Evolutionary conservation across 2,888 invertebrate genomes (phyloP), one percentile per base, ranked within the genome.

Genomic region (Ormyrus nitidulus): DNA sequence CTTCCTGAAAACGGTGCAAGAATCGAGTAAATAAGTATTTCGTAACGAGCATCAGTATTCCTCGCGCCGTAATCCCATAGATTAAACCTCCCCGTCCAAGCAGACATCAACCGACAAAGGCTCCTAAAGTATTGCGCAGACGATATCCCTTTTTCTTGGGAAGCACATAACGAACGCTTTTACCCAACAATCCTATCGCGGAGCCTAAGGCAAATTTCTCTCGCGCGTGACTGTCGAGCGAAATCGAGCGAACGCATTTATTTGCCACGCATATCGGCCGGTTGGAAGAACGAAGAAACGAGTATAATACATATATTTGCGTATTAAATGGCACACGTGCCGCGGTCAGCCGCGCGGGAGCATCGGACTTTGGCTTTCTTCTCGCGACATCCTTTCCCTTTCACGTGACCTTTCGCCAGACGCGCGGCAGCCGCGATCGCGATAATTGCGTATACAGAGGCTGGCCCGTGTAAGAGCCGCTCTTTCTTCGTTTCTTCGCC

Each of bases 381-480:
- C 73, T 68, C 64, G 68, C 72, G 66, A 79, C 68, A 79, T 79
- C 79, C 79, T 79, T 79, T 79, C 79, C 73, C 79, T 79, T 79
- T 79, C 73, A 62, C 73, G 64, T 19, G 19, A 19, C 19, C 19
- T 19, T 19, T 19, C 19, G 19, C 19, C 19, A 19, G 19, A 19
- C 19, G 19, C 19, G 19, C 19, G 19, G 1, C 19, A 19, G 19
- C 19, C 19, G 19, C 19, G 19, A 19, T 19, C 19, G 2, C 19
- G 19, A 19, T 19, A 19, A 19, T 19, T 19, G 19, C 19, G 19
- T 19, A 2, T 19, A 19, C 19, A 19, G 1, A 19, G 19, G 19
- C 19, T 19, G 19, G 19, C 19, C 19, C 19, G 19, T 1, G 1
- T 19, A 1, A 19, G 19, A 19, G 19, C 2, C 19, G 19, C 19